These are phyloP conservation scores for Lampropteryx suffumata DNA, from an alignment of 2,888 invertebrate species.

Conservation along the genomic window DNA sequence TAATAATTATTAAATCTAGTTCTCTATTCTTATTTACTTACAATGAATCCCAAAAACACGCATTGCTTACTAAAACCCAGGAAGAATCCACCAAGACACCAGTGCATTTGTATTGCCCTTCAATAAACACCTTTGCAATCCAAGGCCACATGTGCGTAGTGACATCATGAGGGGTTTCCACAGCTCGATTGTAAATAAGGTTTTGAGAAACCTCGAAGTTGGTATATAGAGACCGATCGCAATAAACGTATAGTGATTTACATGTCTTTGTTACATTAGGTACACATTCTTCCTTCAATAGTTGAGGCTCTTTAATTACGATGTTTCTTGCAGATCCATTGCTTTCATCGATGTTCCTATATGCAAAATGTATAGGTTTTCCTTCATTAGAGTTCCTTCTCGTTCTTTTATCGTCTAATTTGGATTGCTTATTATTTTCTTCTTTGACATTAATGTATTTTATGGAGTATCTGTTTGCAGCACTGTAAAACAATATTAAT, in stretches of 20 bases:
- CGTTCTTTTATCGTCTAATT: conserved; percentile 41
- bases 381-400: conserved; percentile 47
- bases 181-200: conserved; percentile 42
- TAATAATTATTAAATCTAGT: too few species aligned
- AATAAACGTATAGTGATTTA: conserved; percentile 79
- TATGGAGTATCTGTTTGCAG: conserved; percentile 62
- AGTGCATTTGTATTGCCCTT: conserved; percentile 87
- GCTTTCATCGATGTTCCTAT: conserved; percentile 43
- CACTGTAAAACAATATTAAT: conserved; percentile 41
- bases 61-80: conserved; percentile 85
- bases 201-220: conserved; percentile 56
- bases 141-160: conserved; percentile 83
- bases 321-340: conserved; percentile 46
- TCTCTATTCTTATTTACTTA: too few species aligned
- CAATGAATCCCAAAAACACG: conserved; percentile 72
- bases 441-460: conserved; percentile 68
- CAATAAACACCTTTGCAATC: conserved; percentile 87
- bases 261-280: conserved; percentile 77
- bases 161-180: conserved; percentile 32
- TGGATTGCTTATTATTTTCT: conserved; percentile 41
- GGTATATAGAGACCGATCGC: conserved; percentile 71
- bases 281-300: conserved; percentile 69
- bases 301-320: conserved; percentile 61
- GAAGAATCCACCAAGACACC: conserved; percentile 86
- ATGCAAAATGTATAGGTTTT: conserved; percentile 59